These are phyloP conservation scores for Masnerella sp. DNA, from an alignment of 2,888 invertebrate genomes.

Conservation along the genomic window DNA sequence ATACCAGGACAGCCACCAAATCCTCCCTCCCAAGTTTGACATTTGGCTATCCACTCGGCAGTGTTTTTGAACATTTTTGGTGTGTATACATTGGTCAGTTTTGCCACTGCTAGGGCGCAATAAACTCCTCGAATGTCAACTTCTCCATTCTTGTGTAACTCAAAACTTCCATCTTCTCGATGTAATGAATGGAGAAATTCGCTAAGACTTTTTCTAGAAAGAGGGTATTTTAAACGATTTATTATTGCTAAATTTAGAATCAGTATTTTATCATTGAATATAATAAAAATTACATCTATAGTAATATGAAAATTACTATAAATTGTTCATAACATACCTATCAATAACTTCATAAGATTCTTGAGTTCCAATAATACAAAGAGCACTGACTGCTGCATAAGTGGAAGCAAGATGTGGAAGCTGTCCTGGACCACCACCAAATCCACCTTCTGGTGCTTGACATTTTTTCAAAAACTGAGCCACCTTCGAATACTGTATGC, in stretches of 20 bases:
- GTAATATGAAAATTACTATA: too few species aligned
- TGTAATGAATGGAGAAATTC: slow-evolving; percentile 88
- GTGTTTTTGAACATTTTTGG: slow-evolving; percentile 89
- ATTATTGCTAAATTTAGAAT: slow-evolving; percentile 50
- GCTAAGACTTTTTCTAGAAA: slow-evolving; percentile 84
- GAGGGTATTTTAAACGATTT: too few species aligned
- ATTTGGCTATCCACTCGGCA: slow-evolving; percentile 94
- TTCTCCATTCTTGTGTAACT: slow-evolving; percentile 95
- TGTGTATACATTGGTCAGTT: slow-evolving; percentile 88
- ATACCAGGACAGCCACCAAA: slow-evolving; percentile 95
- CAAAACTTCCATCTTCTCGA: slow-evolving; percentile 92
- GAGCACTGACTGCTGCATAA: slow-evolving; percentile 96
- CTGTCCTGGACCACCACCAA: slow-evolving; percentile 96
- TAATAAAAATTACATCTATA: neutral
- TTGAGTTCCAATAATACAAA: slow-evolving; percentile 92
- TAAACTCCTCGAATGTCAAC: slow-evolving; percentile 97
- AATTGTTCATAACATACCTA: slow-evolving; percentile 82
- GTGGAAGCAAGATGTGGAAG: slow-evolving; percentile 96
- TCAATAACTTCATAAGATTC: slow-evolving; percentile 93
- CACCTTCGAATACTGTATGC: slow-evolving; percentile 79
- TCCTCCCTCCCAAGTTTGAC: slow-evolving; percentile 99
- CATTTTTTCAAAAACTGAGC: slow-evolving; percentile 83
- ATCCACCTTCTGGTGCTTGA: slow-evolving; percentile 90
- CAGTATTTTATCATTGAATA: neutral
- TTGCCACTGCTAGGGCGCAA: slow-evolving; percentile 95